Evolutionary conservation across 2,113 vertebrate species (phyloP).

Genomic region (Tyto alba): DNA sequence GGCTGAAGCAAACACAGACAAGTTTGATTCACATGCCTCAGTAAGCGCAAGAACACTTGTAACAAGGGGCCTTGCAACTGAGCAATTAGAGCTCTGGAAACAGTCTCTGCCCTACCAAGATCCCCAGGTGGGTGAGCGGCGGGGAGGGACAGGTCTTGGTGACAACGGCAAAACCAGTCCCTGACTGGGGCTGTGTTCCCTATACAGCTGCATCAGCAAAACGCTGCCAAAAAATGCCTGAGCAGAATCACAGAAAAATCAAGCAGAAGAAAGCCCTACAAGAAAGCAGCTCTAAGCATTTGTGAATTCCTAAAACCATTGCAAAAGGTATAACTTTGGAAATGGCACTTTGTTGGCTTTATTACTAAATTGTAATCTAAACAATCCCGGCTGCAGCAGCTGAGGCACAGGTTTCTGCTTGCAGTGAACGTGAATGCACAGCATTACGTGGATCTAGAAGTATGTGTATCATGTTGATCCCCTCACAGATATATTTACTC

Average conservation of each 20-base stretch:
- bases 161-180: neutral
- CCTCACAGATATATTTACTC: neutral
- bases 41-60: constrained; percentile 40
- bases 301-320: neutral
- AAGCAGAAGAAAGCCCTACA: neutral
- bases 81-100: constrained; percentile 51
- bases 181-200: neutral
- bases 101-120: neutral
- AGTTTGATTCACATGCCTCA: constrained; percentile 49
- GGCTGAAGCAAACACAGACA: constrained; percentile 28
- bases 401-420: neutral
- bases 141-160: too few species aligned
- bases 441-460: neutral
- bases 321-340: neutral
- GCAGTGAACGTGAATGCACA: neutral
- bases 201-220: neutral
- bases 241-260: neutral
- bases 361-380: neutral
- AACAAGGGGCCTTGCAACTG: constrained; percentile 7
- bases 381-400: neutral
- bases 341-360: neutral
- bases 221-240: neutral
- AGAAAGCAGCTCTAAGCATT: neutral
- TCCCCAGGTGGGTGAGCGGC: neutral
- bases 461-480: neutral